phyloP scores from a whole-genome alignment of 2,797 vertebrate genomes.

The Sylvia borin region DNA sequence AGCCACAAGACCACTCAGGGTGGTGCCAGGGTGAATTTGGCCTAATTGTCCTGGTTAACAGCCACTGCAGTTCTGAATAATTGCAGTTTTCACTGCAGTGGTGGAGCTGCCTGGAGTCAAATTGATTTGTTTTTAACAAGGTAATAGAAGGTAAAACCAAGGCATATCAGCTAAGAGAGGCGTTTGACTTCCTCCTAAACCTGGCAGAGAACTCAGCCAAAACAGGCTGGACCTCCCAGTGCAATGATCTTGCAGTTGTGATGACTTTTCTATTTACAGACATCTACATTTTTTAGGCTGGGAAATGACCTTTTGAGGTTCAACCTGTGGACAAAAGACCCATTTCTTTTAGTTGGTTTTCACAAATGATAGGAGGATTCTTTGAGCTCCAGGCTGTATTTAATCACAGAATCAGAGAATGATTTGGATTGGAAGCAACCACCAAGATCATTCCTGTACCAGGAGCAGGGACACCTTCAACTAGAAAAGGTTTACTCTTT shows the following conservation, averaged over 20 bases:
- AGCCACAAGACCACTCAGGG: background rate
- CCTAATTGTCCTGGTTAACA: background rate
- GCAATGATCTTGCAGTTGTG: background rate
- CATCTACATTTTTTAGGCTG: background rate
- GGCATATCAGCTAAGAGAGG: accelerated
- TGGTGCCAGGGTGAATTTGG: background rate
- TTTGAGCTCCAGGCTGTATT: background rate
- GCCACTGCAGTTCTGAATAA: background rate
- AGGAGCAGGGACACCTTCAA: background rate
- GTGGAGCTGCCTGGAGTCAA: background rate
- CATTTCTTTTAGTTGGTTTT: background rate
- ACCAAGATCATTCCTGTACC: background rate
- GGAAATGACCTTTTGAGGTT: background rate
- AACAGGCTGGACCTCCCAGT: background rate
- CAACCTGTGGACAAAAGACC: background rate
- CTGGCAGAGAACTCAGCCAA: background rate
- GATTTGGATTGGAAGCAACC: background rate
- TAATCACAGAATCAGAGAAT: background rate
- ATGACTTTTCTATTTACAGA: background rate
- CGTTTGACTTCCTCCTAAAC: background rate
- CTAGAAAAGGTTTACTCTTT: background rate
- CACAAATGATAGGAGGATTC: background rate
- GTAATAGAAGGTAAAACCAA: background rate
- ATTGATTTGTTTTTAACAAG: background rate
- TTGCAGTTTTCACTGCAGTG: background rate